Evolutionary conservation across 2,113 vertebrate species (phyloP).

Genomic region (Grus americana): DNA sequence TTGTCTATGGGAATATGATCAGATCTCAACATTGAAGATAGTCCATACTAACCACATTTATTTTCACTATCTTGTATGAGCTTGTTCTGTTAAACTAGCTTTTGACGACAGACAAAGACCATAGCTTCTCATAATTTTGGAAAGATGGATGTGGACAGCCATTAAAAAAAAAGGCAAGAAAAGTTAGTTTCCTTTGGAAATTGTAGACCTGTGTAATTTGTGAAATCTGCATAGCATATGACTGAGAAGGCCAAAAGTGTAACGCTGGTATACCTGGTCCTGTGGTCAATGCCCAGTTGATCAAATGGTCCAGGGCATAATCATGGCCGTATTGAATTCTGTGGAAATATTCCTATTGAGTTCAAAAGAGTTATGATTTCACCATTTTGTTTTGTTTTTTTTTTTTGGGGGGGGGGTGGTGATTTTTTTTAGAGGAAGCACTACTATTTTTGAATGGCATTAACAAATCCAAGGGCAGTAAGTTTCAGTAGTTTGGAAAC

Average conservation of each 20-base stretch:
- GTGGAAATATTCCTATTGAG: not conserved
- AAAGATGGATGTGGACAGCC: not conserved
- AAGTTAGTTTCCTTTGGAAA: not conserved
- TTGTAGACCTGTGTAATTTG: not conserved
- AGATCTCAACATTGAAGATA: not conserved
- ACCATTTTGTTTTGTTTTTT: not conserved
- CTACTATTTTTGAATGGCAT: not conserved
- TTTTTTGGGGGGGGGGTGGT: too few species aligned
- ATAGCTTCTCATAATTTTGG: not conserved
- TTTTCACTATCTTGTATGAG: not conserved
- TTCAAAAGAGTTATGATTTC: not conserved
- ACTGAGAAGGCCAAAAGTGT: not conserved
- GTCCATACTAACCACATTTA: not conserved
- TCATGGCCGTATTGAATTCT: not conserved
- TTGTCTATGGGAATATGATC: not conserved
- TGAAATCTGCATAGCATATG: not conserved
- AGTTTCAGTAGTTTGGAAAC: slow-evolving; percentile 22
- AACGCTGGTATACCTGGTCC: not conserved
- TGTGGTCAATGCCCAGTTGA: not conserved
- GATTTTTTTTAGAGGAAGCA: not conserved
- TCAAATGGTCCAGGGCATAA: not conserved
- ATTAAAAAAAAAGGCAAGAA: not conserved
- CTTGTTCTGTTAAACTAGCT: not conserved
- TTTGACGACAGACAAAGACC: not conserved
- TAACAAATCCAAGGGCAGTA: not conserved